phyloP scores from a whole-genome alignment of 1,140 invertebrate species.

The Saccostrea cuccullata region DNA sequence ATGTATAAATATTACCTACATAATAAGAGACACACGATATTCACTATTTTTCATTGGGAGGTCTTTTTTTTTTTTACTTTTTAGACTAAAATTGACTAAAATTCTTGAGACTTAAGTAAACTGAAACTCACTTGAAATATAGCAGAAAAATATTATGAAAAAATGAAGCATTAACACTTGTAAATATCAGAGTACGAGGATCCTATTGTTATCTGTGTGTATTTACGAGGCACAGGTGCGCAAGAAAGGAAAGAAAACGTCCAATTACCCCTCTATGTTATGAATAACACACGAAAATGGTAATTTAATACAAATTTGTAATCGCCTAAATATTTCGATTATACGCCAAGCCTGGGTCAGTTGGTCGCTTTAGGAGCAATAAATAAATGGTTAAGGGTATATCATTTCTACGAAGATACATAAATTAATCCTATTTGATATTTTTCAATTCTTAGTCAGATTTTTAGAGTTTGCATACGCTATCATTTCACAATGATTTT shows the following conservation, averaged over 20 bases:
- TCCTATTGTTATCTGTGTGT: not conserved
- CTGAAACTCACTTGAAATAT: not conserved
- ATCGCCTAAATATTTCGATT: slow-evolving; percentile 35
- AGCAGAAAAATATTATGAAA: not conserved
- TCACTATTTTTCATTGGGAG: too few relatives aligned
- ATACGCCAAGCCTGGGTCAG: slow-evolving; percentile 25
- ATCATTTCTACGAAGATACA: slow-evolving; percentile 28
- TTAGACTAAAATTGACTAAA: not conserved
- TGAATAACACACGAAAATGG: slow-evolving; percentile 37
- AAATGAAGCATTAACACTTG: slow-evolving; percentile 27
- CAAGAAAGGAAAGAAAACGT: not conserved
- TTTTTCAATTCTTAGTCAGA: slow-evolving; percentile 14
- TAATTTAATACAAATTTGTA: slow-evolving; percentile 37
- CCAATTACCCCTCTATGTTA: slow-evolving; percentile 22
- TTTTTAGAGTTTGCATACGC: slow-evolving; percentile 2
- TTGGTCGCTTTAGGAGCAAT: not conserved
- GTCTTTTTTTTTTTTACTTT: too few relatives aligned
- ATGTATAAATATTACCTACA: too few relatives aligned
- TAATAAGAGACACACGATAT: too few relatives aligned
- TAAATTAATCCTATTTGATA: slow-evolving; percentile 37
- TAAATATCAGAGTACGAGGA: not conserved
- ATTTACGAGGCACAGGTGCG: slow-evolving; percentile 19
- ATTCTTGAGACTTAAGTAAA: not conserved
- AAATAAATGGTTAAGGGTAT: slow-evolving; percentile 27
- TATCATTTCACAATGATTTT: slow-evolving; percentile 22